Conservation (phyloP, 2,888 invertebrate genomes). For the Synanthedon andrenaeformis region DNA sequence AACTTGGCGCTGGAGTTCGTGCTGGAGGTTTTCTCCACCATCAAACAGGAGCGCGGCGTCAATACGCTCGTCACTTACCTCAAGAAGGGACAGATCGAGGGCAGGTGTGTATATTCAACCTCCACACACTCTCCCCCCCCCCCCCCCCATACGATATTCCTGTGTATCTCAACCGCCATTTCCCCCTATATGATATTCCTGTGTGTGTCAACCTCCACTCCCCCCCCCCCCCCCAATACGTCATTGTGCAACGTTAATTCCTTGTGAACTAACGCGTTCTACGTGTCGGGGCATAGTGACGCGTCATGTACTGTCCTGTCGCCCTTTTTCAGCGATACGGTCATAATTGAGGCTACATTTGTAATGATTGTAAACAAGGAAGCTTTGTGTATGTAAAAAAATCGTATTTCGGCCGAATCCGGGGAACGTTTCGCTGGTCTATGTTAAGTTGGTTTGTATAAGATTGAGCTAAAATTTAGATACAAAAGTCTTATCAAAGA, state of each 20-base stretch:
- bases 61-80: constrained; percentile 86
- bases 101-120: constrained; percentile 53
- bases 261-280: constrained; percentile 1
- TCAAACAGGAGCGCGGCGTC: constrained; percentile 92
- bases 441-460: too few relatives aligned
- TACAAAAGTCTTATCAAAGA: too few relatives aligned
- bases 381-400: too few relatives aligned
- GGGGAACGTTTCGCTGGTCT: too few relatives aligned
- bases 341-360: constrained; percentile 52
- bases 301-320: constrained; percentile 57
- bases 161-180: too few relatives aligned
- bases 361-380: neutral
- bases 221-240: too few relatives aligned
- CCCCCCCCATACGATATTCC: too few relatives aligned
- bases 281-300: constrained; percentile 20
- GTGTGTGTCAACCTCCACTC: too few relatives aligned
- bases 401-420: too few relatives aligned
- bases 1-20: constrained; percentile 95
- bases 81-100: constrained; percentile 86
- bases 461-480: too few relatives aligned
- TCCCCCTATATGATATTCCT: too few relatives aligned
- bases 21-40: constrained; percentile 90
- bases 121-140: neutral
- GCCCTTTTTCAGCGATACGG: constrained; percentile 23
- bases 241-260: too few relatives aligned